These are phyloP conservation scores for Ephydatia muelleri DNA, from an alignment of 37 sponge, comb jelly and placozoan species.

Conservation along the genomic window DNA sequence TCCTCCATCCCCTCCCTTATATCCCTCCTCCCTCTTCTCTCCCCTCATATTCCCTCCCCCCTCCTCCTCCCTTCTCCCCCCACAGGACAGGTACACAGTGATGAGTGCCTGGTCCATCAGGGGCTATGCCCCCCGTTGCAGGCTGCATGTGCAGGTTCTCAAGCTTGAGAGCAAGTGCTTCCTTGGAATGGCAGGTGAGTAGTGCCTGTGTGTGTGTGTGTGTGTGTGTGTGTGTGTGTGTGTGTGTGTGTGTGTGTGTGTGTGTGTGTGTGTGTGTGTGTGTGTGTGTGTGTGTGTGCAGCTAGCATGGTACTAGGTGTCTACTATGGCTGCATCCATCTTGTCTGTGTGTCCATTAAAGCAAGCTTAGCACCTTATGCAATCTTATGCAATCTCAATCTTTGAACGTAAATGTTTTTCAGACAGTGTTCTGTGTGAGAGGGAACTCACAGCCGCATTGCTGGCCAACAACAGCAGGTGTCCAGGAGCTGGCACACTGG, in stretches of 20 bases:
- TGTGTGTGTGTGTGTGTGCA: slow-evolving; percentile 6
- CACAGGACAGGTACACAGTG: slow-evolving; percentile 74
- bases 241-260: slow-evolving; percentile 3
- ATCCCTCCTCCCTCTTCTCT: background rate
- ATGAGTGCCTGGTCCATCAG: slow-evolving; percentile 73
- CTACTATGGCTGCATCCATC: too few species aligned
- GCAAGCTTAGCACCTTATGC: too few species aligned
- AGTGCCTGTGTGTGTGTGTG: background rate
- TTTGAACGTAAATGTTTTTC: background rate
- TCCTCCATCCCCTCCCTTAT: background rate
- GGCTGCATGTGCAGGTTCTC: slow-evolving; percentile 73
- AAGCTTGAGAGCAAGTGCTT: slow-evolving; percentile 62
- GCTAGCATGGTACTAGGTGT: too few species aligned
- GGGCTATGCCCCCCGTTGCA: slow-evolving; percentile 55
- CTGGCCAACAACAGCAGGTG: slow-evolving; percentile 72
- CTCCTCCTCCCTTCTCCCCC: background rate
- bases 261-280: slow-evolving; percentile 2
- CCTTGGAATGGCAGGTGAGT: slow-evolving; percentile 41
- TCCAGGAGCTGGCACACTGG: slow-evolving; percentile 66
- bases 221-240: slow-evolving; percentile 28
- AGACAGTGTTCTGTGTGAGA: slow-evolving; percentile 70
- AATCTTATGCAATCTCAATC: too few species aligned
- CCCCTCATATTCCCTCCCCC: background rate
- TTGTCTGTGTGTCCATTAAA: too few species aligned
- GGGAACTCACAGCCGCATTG: slow-evolving; percentile 68